phyloP scores from a whole-genome alignment of 2,113 vertebrate genomes.

The Osmerus mordax region DNA sequence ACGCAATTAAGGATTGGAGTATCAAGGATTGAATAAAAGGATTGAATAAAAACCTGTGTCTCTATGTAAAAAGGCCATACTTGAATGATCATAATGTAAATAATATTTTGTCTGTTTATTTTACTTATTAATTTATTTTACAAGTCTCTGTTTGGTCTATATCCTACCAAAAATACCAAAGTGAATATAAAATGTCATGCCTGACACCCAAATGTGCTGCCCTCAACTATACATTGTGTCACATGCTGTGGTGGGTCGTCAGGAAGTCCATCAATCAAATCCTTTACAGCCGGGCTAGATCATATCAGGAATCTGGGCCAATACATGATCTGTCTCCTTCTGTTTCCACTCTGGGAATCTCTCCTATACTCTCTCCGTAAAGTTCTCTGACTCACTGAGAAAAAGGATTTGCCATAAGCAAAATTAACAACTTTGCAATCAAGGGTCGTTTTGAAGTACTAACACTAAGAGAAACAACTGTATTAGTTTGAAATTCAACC shows the following conservation, averaged over 20 bases:
- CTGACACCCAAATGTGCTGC: too few species aligned
- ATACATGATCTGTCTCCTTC: slow-evolving; percentile 1
- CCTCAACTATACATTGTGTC: background rate
- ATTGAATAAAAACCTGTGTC: too few species aligned
- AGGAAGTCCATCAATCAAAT: slow-evolving; percentile 2
- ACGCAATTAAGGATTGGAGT: too few species aligned
- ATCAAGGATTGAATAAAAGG: too few species aligned
- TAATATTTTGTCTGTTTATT: too few species aligned
- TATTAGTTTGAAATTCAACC: background rate
- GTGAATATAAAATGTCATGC: too few species aligned
- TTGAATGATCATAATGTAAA: too few species aligned
- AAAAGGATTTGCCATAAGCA: background rate
- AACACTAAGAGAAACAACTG: background rate
- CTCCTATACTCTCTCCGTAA: background rate
- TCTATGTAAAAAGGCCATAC: too few species aligned
- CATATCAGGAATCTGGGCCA: slow-evolving; percentile 4
- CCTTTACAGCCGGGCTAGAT: background rate
- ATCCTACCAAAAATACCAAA: too few species aligned
- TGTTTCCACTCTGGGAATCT: background rate
- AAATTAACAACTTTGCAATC: background rate
- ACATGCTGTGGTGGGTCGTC: background rate
- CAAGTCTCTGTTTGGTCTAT: too few species aligned
- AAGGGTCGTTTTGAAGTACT: background rate
- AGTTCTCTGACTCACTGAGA: slow-evolving; percentile 6
- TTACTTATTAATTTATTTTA: too few species aligned